Conservation (phyloP, 2,888 invertebrate species). For the Tachina grossa region DNA sequence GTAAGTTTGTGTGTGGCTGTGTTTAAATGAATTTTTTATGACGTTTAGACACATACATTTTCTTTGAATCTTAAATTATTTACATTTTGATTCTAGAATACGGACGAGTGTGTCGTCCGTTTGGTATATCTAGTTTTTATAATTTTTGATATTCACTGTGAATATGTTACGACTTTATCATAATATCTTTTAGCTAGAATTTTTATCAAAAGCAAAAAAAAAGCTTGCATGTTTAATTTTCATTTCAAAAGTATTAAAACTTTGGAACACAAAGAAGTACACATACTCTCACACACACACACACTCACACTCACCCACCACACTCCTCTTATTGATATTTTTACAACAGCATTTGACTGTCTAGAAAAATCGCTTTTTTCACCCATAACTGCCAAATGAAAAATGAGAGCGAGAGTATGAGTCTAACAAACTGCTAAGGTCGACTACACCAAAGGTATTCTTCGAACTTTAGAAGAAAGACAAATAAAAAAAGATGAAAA, state of each 20-base stretch:
- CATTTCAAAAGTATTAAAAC: slow-evolving; percentile 76
- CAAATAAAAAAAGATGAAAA: slow-evolving; percentile 63
- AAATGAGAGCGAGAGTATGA: neutral
- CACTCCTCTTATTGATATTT: neutral
- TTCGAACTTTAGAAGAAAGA: slow-evolving; percentile 75
- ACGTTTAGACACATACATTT: too few species aligned
- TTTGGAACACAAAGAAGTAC: slow-evolving; percentile 16
- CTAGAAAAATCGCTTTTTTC: slow-evolving; percentile 53
- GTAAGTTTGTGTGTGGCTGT: too few species aligned
- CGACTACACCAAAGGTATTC: slow-evolving; percentile 74
- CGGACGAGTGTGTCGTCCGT: too few species aligned
- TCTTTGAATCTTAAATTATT: too few species aligned
- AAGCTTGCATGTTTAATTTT: slow-evolving; percentile 82
- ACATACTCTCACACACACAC: slow-evolving; percentile 25
- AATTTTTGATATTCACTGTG: slow-evolving; percentile 10
- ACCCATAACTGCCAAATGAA: slow-evolving; percentile 51
- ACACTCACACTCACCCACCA: neutral
- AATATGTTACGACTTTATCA: neutral
- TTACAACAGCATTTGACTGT: slow-evolving; percentile 15
- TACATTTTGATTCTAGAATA: too few species aligned
- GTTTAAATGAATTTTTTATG: too few species aligned
- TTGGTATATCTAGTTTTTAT: too few species aligned
- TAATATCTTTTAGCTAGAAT: slow-evolving; percentile 71
- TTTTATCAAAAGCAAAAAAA: slow-evolving; percentile 77
- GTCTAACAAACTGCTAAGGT: slow-evolving; percentile 16